A percentile compares a stretch with the other conserved stretches of the same genome.
phyloP scores from a whole-genome alignment of 2,113 vertebrate genomes.

The Tenrec ecaudatus region DNA sequence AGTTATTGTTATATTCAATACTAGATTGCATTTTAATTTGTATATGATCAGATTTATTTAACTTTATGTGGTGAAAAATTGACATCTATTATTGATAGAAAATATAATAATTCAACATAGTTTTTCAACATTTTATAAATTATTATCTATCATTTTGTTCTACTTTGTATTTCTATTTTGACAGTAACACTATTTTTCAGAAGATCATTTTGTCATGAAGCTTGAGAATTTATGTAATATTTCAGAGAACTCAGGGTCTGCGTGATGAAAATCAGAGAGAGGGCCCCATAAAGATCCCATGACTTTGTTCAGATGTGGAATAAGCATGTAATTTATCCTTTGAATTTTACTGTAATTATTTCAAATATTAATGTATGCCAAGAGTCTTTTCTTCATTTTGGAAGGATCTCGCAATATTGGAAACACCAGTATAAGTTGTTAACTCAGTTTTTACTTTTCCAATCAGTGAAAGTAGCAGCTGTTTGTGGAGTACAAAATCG shows the following conservation, averaged over 20 bases:
- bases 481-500: constrained; percentile 28
- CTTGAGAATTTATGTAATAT: not conserved
- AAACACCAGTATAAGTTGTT: not conserved
- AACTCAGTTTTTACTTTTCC: constrained; percentile 12
- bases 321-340: not conserved
- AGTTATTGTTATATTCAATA: not conserved
- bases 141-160: not conserved
- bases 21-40: not conserved
- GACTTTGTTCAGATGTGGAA: not conserved
- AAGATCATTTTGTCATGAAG: not conserved
- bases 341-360: not conserved
- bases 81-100: not conserved
- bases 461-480: constrained; percentile 16
- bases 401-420: constrained; percentile 14
- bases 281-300: not conserved
- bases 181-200: not conserved
- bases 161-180: not conserved
- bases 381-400: not conserved
- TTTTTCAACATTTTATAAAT: too few species aligned
- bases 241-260: not conserved
- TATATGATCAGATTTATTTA: not conserved
- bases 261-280: not conserved
- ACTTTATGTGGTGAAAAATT: not conserved
- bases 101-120: too few species aligned
- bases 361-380: not conserved